A percentile compares a stretch with the other conserved stretches of the same genome.
Evolutionary conservation across 2,888 invertebrate species (phyloP).

Genomic region (Syrista parreyssii): DNA sequence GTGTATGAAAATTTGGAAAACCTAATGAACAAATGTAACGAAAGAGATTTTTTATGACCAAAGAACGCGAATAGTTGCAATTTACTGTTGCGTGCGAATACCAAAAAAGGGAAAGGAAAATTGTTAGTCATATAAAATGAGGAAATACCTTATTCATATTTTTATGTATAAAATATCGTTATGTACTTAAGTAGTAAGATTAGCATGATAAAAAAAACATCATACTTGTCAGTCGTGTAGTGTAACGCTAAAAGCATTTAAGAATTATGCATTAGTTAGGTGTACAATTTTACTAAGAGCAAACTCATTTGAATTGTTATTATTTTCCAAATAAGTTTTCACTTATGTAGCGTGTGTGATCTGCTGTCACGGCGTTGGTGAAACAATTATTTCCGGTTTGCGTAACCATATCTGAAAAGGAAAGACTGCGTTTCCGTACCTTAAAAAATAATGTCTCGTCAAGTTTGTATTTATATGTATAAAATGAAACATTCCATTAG

Average conservation of each 20-base stretch:
- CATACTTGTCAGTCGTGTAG: slow-evolving; percentile 1
- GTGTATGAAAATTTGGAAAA: too few species aligned
- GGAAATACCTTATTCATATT: slow-evolving; percentile 19
- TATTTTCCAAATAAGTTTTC: too few species aligned
- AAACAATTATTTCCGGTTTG: slow-evolving; percentile 13
- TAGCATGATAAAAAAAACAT: neutral
- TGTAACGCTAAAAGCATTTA: neutral
- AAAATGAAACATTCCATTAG: slow-evolving; percentile 47
- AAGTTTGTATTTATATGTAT: slow-evolving; percentile 46
- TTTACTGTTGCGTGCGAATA: neutral
- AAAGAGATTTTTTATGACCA: neutral
- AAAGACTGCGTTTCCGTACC: slow-evolving; percentile 45
- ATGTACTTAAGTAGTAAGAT: slow-evolving; percentile 29
- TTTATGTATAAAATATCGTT: slow-evolving; percentile 35
- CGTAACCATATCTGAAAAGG: slow-evolving; percentile 32
- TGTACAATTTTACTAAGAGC: neutral
- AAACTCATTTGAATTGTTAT: neutral
- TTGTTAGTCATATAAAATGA: slow-evolving; percentile 22
- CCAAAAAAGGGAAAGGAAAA: neutral
- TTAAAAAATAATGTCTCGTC: slow-evolving; percentile 28
- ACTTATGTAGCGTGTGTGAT: too few species aligned
- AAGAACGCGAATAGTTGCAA: neutral
- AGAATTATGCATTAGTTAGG: neutral
- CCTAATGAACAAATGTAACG: too few species aligned
- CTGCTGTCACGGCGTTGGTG: neutral